Base-by-base conservation (phyloP, 2,113 vertebrate genomes). In the Nerophis ophidion region DNA sequence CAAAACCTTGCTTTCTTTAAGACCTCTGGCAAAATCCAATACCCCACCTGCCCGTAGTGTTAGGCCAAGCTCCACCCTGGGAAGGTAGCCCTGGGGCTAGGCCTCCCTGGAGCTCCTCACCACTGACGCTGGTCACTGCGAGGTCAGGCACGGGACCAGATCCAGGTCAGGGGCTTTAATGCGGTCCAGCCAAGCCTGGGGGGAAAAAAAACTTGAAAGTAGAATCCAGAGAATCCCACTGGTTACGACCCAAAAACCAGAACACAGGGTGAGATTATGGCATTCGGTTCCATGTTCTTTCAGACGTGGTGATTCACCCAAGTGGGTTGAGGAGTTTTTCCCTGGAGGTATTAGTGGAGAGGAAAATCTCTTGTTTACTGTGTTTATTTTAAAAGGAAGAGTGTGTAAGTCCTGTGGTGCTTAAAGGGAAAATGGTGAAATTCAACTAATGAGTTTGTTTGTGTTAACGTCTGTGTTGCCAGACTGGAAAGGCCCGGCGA, bases 91-190 rank as follows among this genome's bases (percentile, higher is more conserved):
- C 10, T 48, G 11, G 60, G 34, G 60, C 38, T n/a, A 56, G 61
- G 66, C 74, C 72, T 70, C 70, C 62, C 67, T 68, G 64, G 40
- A 73, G 66, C 62, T 66, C 57, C 70, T 67, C 60, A 61, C 70
- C 70, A 26, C 71, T 34, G 0, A 38, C 26, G 61, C 71, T 72
- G 72, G 80, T 80, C 77, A 72, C 15, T 69, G 60, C 46, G 48
- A 70, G 77, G 73, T 80, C 71, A 73, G 15, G 42, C 36, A 36
- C 62, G 38, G 51, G 68, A 61, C 60, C 35, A 79, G 68, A 76
- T 64, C 65, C 61, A 58, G 72, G 76, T 84, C 72, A 80, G 72
- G 68, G 59, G 53, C 61, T 65, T 66, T 66, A 60, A 63, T 55
- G 16, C 26, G 35, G 46, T 48, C 36, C 54, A 66, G 66, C 65